Evolutionary conservation across 2,113 vertebrate genomes (phyloP).

Genomic region (cattle (Bos taurus)): DNA sequence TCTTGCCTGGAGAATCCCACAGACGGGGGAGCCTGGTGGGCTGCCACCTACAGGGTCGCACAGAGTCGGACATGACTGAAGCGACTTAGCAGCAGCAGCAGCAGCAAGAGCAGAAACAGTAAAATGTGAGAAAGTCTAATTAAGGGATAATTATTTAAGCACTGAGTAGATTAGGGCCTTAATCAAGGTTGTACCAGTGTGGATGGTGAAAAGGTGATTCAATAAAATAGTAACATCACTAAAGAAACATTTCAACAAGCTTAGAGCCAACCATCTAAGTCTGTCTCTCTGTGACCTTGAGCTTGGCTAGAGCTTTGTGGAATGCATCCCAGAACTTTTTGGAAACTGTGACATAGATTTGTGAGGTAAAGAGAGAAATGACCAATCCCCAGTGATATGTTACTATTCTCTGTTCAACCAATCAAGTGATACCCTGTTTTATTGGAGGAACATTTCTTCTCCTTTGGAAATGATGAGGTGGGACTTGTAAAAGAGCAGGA

Average conservation of each 20-base stretch:
- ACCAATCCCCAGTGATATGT: neutral
- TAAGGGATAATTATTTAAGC: neutral
- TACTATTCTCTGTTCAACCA: neutral
- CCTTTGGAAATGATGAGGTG: neutral
- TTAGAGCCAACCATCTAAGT: neutral
- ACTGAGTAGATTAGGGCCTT: neutral
- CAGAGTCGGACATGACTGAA: fast-evolving
- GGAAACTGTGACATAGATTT: neutral
- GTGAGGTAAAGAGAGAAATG: neutral
- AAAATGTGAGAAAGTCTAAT: neutral
- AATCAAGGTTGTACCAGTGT: neutral
- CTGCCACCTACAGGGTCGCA: too few species aligned
- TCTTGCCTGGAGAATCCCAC: too few species aligned
- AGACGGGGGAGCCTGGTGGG: too few species aligned
- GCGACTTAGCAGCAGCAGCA: too few species aligned
- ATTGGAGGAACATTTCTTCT: neutral
- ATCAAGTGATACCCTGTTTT: neutral
- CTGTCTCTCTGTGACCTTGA: neutral
- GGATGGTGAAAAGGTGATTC: neutral
- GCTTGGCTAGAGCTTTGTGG: neutral
- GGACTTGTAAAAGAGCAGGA: neutral
- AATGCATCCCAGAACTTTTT: neutral
- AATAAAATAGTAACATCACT: neutral
- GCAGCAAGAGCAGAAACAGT: neutral
- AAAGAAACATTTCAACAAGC: neutral